Evolutionary conservation across 2,113 vertebrate genomes (phyloP).

Genomic region (Helogale parvula): DNA sequence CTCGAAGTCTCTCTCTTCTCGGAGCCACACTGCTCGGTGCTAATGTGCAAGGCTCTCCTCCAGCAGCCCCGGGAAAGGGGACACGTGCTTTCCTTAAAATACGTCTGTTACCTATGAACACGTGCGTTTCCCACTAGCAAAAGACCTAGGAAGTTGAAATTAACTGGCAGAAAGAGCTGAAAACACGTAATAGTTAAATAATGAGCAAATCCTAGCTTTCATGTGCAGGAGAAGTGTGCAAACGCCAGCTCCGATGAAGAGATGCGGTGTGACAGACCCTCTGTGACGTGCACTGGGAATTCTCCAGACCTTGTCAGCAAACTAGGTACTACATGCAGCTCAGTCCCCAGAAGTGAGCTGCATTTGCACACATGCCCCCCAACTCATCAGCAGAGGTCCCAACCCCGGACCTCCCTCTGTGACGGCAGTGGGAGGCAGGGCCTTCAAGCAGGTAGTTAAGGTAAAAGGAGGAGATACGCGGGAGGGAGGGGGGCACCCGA

Average conservation of each 20-base stretch:
- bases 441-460: not conserved
- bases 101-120: constrained; percentile 10
- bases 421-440: not conserved
- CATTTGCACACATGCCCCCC: not conserved
- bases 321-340: not conserved
- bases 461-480: not conserved
- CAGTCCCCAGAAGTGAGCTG: not conserved
- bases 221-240: not conserved
- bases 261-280: not conserved
- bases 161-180: not conserved
- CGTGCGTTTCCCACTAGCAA: not conserved
- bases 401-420: not conserved
- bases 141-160: not conserved
- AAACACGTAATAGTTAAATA: not conserved
- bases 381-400: not conserved
- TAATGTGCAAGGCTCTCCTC: not conserved
- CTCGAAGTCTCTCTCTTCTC: not conserved
- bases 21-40: not conserved
- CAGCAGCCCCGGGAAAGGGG: not conserved
- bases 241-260: not conserved
- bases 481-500: not conserved
- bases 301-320: not conserved
- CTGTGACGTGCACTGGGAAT: not conserved
- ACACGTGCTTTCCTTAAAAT: not conserved
- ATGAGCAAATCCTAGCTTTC: not conserved